phyloP scores from a whole-genome alignment of 2,888 invertebrate species.

The Acleris laterana region DNA sequence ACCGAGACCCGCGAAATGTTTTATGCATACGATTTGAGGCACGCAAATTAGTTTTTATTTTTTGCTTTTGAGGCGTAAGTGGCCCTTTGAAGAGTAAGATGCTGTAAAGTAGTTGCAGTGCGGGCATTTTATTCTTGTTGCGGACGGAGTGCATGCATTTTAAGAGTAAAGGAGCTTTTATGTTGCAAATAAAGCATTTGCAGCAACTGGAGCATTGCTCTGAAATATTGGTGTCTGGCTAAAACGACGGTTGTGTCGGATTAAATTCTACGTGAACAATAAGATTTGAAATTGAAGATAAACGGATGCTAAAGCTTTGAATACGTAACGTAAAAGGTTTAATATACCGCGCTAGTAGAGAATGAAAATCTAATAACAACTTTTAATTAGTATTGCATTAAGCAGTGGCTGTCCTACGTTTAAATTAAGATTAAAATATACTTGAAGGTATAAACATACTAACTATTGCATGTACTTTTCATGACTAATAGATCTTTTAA shows the following conservation, averaged over 20 bases:
- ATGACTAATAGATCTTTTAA: no score
- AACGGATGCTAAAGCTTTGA: no score
- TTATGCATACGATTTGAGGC: constrained; percentile 36
- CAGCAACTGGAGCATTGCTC: constrained; percentile 10
- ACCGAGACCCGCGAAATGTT: constrained; percentile 18
- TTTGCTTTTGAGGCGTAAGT: constrained; percentile 17
- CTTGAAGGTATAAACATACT: no score
- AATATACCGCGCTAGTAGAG: no score
- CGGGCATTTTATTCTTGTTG: constrained; percentile 30
- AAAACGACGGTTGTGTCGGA: background rate
- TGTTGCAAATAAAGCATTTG: constrained; percentile 28
- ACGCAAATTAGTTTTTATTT: constrained; percentile 35
- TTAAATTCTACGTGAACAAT: background rate
- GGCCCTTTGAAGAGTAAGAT: constrained; percentile 34
- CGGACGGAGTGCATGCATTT: constrained; percentile 32
- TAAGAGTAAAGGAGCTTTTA: constrained; percentile 32
- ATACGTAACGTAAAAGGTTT: no score
- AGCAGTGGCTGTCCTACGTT: no score
- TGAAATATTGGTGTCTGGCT: constrained; percentile 13
- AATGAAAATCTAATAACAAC: no score
- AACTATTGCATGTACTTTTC: no score
- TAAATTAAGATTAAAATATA: no score
- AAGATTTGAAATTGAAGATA: background rate
- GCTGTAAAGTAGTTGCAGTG: constrained; percentile 21
- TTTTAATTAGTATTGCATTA: no score